A percentile compares a stretch with the other conserved stretches of the same genome.
Evolutionary conservation across 2,113 vertebrate genomes (phyloP).

Genomic region (Strix aluco): DNA sequence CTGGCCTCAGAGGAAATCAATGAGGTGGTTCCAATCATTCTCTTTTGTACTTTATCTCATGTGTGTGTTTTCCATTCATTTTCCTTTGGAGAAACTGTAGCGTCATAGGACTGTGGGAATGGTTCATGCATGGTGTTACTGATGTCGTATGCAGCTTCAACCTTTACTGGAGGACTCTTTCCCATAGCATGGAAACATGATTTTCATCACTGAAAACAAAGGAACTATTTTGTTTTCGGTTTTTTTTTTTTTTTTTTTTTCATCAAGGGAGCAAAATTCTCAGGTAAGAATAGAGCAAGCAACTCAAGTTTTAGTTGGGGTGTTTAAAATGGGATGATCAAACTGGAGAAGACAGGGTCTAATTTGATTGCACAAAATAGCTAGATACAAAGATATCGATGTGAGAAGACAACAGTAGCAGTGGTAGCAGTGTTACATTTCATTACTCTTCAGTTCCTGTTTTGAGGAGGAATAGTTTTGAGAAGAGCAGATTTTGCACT

Average conservation of each 20-base stretch:
- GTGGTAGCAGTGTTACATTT: neutral
- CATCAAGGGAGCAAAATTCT: neutral
- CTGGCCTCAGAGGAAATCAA: neutral
- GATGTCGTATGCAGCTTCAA: neutral
- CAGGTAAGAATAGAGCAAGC: neutral
- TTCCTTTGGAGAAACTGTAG: neutral
- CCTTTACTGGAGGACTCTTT: neutral
- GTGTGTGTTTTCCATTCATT: neutral
- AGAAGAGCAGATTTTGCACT: neutral
- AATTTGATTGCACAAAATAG: neutral
- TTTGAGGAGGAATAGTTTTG: neutral
- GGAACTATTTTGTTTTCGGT: neutral
- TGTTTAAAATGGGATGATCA: neutral
- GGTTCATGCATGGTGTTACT: neutral
- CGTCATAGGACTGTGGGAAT: neutral
- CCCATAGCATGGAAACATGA: neutral
- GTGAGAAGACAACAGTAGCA: neutral
- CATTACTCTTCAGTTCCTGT: neutral
- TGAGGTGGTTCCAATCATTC: neutral
- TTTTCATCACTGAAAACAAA: neutral
- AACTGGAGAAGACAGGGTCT: neutral
- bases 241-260: neutral
- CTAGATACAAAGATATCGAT: neutral
- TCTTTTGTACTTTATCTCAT: neutral
- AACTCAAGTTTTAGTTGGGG: neutral